Percentiles rank a stretch among this genome's conserved stretches.
phyloP scores from a whole-genome alignment of 2,888 invertebrate genomes.

The Lamproptera curius region DNA sequence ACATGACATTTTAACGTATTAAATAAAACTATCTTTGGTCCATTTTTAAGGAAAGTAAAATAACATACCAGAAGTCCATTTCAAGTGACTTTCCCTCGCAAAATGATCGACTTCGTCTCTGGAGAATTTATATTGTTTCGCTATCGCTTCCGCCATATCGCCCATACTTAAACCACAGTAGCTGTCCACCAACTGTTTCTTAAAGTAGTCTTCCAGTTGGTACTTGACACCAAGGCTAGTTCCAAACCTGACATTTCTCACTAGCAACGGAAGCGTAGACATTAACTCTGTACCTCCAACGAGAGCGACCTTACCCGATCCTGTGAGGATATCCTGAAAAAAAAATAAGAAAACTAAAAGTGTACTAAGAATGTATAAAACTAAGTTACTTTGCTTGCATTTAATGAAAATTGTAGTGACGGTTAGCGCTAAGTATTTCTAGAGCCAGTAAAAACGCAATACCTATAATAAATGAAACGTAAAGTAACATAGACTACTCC shows the following conservation, averaged over 20 bases:
- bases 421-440: too few species aligned
- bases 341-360: too few species aligned
- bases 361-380: too few species aligned
- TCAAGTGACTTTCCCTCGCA: conserved; percentile 86
- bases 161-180: conserved; percentile 93
- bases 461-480: too few species aligned
- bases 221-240: conserved; percentile 86
- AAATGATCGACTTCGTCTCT: conserved; percentile 89
- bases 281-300: conserved; percentile 97
- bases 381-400: too few species aligned
- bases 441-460: too few species aligned
- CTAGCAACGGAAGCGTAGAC: conserved; percentile 92
- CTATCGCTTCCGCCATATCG: conserved; percentile 92
- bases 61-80: conserved; percentile 87
- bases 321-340: conserved; percentile 87
- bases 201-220: conserved; percentile 85
- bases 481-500: too few species aligned
- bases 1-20: background rate
- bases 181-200: conserved; percentile 79
- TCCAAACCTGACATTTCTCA: conserved; percentile 93
- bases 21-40: background rate
- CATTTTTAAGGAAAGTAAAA: background rate
- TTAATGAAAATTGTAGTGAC: too few species aligned
- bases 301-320: conserved; percentile 88
- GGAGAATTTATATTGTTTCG: conserved; percentile 83